Base-by-base conservation (phyloP, 2,113 vertebrate species). In the Carettochelys insculpta region DNA sequence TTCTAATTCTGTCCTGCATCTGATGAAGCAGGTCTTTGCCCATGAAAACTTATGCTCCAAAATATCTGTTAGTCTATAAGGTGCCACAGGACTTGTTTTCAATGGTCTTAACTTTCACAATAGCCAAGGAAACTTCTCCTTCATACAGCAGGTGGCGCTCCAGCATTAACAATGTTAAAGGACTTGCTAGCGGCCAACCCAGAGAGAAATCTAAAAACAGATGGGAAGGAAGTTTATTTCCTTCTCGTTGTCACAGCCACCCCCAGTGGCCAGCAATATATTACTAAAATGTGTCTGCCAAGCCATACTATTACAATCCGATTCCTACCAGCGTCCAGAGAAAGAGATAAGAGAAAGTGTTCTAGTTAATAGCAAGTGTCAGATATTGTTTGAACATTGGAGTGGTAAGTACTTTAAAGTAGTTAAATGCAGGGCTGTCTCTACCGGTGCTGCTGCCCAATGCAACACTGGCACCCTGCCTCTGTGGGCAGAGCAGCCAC, bases 131-230 rank as follows among this genome's bases (percentile, higher is more conserved):
- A 56, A 6, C 17, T 5, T 3, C 77, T 1, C 2, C 41, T 78
- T 16, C 20, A 0, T 2, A 1, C 90, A 5, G 91, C 86, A 91
- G 90, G 73, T 1, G 86, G 90, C 90, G 83, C 54, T 84, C 61
- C 43, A 29, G 8, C 25, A 0, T 80, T 1, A 1, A 45, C 9
- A 8, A 51, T 0, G 34, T 48, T 51, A 2, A 2, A 11, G 11
- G 11, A 38, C 6, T 0, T 13, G 38, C 31, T 9, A 17, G 9
- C 0, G 48, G 7, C 4, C 3, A 77, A 83, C 3, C 9, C 14
- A 19, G 20, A 1, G 24, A 25, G 3, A 11, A 5, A 41, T 43
- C 0, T 17, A 2, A 51, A n/a, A 20, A 2, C 34, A 48, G 77
- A 0, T 41, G 0, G 53, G 34, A 13, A 77, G 24, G 9, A 2